Evolutionary conservation across 2,888 invertebrate species (phyloP), one percentile per base, ranked within the genome.

Genomic region (Glaucopsyche alexis): DNA sequence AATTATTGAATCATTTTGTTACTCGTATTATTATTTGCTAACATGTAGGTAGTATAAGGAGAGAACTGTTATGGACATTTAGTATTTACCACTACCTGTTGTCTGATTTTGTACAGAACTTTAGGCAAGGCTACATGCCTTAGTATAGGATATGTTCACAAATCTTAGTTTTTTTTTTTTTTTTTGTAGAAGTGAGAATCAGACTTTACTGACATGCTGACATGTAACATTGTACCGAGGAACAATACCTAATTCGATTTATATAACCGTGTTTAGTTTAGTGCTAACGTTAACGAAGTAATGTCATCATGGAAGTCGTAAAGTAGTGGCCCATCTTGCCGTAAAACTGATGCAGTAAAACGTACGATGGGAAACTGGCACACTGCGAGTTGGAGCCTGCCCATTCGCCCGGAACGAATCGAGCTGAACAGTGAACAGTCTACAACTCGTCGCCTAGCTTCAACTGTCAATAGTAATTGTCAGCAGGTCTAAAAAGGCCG

Each of bases 301-400:
- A 67, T 72, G 72, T 67, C 72, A 67, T 67, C 66, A 72, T 72
- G 72, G 66, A 66, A 72, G 72, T 72, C 72, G 67, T 72, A 72
- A 72, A 72, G 52, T 47, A 50, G 65, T 72, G 40, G 72, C 66
- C 72, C 72, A 52, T 72, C 72, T 52, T 38, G 72, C 66, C 72
- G 72, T 72, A 72, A 72, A 72, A 66, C 52, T 42, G 52, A 19
- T 72, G 73, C 50, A 75, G 72, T 75, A 75, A 75, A 75, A 76
- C 72, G 74, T 71, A 66, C 73, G 73, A 73, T 65, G 64, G 73
- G 73, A 75, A 76, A 76, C 66, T 74, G 72, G 71, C 72, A 73
- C 74, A 74, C 50, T 76, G 29, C 75, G n/a, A n/a, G n/a, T n/a
- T n/a, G n/a, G n/a, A 72, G 64, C 75, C 72, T 72, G 72, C 71